Evolutionary conservation across 2,113 vertebrate genomes (phyloP), one percentile per base, ranked within the genome.

Genomic region (Percopsis transmontana): DNA sequence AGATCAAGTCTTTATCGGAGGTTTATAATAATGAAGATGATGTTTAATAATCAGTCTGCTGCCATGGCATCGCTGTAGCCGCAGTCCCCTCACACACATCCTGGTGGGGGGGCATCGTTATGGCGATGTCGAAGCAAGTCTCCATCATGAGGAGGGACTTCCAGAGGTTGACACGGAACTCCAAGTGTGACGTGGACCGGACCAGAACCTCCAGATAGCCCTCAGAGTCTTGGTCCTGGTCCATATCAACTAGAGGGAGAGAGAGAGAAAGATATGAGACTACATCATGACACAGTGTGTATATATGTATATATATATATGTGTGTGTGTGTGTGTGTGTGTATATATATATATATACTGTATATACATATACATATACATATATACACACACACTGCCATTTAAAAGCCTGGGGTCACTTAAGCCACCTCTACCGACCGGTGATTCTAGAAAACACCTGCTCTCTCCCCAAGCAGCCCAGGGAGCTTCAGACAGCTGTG

Each of bases 111-210:
- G 44, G 91, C 0, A 27, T 77, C 1, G 87, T 58, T 5, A 84
- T 48, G 1, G 92, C 76, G 15, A 96, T 92, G 86, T 98, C 96
- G 8, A 97, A 98, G 89, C 96, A 97, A 16, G 95, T 98, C 90
- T 98, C 95, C 91, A 98, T 96, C 96, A 97, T 97, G 84, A 98
- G 89, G 0, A 86, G 93, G 5, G 95, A 95, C 86, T 98, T 98
- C 93, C 95, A 97, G 72, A 97, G 87, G 80, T 93, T 95, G 59
- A 97, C 93, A 15, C 92, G 92, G 85, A 91, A 92, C 82, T 98
- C 93, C 74, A 97, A 90, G 38, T 95, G 94, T 0, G 89, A 93
- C 0, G 95, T 98, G 83, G 84, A 91, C 52, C 89, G 94, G 77
- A 92, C 94, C 91, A 97, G 90, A 64, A 93, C 93, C 79, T 84